Percentiles rank a stretch among this genome's conserved stretches.
Evolutionary conservation across 1,140 invertebrate species (phyloP).

Genomic region (Pantala flavescens): DNA sequence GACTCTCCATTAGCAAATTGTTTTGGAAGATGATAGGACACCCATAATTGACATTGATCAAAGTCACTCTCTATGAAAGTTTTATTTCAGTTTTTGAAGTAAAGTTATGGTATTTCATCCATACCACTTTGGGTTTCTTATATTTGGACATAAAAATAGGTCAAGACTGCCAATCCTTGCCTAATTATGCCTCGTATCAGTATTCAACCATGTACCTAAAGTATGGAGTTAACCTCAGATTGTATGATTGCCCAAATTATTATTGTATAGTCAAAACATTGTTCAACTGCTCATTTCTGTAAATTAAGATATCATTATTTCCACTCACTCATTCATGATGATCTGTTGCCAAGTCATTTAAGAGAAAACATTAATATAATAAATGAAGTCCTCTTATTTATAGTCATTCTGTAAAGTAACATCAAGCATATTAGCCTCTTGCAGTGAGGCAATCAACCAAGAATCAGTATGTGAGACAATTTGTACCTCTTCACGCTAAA

Average conservation of each 20-base stretch:
- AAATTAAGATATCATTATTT: background rate
- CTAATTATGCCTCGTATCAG: background rate
- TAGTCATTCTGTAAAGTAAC: background rate
- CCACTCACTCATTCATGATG: background rate
- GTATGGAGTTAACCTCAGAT: background rate
- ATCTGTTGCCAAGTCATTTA: background rate
- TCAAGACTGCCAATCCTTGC: background rate
- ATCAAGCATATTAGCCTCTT: background rate
- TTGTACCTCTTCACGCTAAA: background rate
- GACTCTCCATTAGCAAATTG: background rate
- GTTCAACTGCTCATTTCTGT: conserved; percentile 9
- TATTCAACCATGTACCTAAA: background rate
- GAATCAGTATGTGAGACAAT: background rate
- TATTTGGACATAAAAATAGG: background rate
- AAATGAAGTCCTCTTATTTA: background rate
- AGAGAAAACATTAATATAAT: background rate
- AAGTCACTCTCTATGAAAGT: background rate
- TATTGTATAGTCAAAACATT: background rate
- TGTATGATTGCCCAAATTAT: conserved; percentile 7
- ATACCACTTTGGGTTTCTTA: background rate
- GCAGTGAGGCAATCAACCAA: background rate
- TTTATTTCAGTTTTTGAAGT: background rate
- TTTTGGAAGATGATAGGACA: background rate
- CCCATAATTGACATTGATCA: background rate
- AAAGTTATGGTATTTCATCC: background rate